Evolutionary conservation across 2,113 vertebrate genomes (phyloP), one percentile per base, ranked within the genome.

Genomic region (Sander vitreus): DNA sequence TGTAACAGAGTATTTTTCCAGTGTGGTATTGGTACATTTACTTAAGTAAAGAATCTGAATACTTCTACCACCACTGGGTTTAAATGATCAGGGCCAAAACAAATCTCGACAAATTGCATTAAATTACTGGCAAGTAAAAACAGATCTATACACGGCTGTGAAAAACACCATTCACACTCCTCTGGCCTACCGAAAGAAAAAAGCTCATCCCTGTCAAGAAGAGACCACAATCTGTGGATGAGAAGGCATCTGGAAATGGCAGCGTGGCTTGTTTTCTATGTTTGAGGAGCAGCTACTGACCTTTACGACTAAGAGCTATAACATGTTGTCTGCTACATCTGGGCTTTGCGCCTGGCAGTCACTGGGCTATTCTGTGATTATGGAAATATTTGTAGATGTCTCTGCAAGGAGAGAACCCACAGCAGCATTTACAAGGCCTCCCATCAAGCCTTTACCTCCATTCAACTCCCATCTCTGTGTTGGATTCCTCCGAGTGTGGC

Each of bases 261-360:
- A 91, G 79, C n/a, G 14, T 21, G 27, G 83, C 87, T 91, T 91
- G 90, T 87, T 86, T 76, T 92, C 81, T 47, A 54, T 47, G 73
- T 85, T 89, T 76, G 85, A 90, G 83, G 58, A 89, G 84, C 82
- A 79, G 88, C 71, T 2, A 50, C 65, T 93, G 93, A 93, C 92
- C 92, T 94, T 94, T 93, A 81, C 76, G 25, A 82, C 86, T 88
- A 82, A 91, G 81, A 93, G 88, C 91, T 91, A 63, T 83, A 89
- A 94, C 89, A 88, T 91, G 90, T 88, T 85, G 80, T 78, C 79
- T 53, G 87, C 75, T 84, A 81, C 86, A 86, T 85, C 72, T 81
- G 79, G 76, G 89, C 80, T 89, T 67, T 78, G 65, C 57, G 75
- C 70, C 81, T 80, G 71, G 70, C 83, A 89, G 83, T 85, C 79